Conservation (phyloP, 2,113 vertebrate species). For the Hymenochirus boettgeri region DNA sequence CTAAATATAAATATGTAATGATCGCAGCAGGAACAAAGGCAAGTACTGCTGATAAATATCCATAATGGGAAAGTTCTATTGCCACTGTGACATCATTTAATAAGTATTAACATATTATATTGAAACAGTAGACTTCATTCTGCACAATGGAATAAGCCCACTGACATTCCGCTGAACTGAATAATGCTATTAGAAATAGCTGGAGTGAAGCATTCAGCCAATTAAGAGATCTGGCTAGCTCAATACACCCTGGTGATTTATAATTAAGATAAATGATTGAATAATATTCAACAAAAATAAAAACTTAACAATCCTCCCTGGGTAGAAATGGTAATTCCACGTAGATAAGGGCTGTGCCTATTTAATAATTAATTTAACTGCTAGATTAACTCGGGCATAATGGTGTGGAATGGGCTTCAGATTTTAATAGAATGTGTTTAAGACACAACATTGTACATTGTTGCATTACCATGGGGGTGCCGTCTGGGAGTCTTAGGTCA, state of each 20-base stretch:
- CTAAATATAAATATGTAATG: conserved; percentile 16
- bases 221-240: conserved; percentile 23
- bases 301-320: conserved; percentile 4
- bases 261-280: conserved; percentile 37
- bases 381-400: neutral
- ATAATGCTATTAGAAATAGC: conserved; percentile 29
- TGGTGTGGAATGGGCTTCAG: too few species aligned
- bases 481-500: too few species aligned
- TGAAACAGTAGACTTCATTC: conserved; percentile 17
- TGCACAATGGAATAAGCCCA: conserved; percentile 5
- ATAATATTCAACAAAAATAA: conserved; percentile 1
- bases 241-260: conserved; percentile 33
- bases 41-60: conserved; percentile 19
- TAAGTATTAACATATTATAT: conserved; percentile 4
- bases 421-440: too few species aligned
- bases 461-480: too few species aligned
- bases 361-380: neutral
- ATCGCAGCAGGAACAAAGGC: neutral
- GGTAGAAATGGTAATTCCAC: conserved; percentile 2
- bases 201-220: conserved; percentile 17
- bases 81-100: conserved; percentile 4
- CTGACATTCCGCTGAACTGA: conserved; percentile 26
- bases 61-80: neutral
- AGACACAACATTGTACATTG: too few species aligned
- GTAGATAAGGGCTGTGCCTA: neutral